Conservation (phyloP, 2,888 invertebrate genomes). For the Drosophila helvetica region DNA sequence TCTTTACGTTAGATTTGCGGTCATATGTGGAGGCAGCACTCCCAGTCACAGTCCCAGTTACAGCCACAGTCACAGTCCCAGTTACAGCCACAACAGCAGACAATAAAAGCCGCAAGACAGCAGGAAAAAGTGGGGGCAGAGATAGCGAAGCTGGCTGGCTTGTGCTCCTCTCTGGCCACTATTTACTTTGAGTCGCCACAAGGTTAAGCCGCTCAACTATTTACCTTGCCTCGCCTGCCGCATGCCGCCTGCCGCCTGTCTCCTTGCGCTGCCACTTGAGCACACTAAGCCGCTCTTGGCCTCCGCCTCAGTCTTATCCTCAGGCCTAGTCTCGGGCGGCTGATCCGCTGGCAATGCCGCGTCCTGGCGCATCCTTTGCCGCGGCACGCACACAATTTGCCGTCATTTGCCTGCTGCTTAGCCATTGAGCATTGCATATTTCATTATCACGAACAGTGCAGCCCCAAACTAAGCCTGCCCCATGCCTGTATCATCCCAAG, state of each 20-base stretch:
- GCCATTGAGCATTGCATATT: slow-evolving; percentile 44
- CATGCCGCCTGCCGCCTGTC: slow-evolving; percentile 9
- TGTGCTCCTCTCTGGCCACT: slow-evolving; percentile 30
- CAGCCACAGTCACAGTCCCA: slow-evolving; percentile 3
- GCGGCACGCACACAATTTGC: slow-evolving; percentile 58
- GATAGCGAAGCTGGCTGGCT: slow-evolving; percentile 23
- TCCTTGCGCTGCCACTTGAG: slow-evolving; percentile 46
- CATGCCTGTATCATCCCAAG: slow-evolving; percentile 17
- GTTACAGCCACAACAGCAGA: slow-evolving; percentile 7
- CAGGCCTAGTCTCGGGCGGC: slow-evolving; percentile 3
- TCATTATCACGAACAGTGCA: slow-evolving; percentile 55
- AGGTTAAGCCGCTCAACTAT: slow-evolving; percentile 69
- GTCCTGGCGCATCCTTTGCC: slow-evolving; percentile 2
- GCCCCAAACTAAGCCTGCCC: slow-evolving; percentile 32
- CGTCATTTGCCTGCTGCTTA: slow-evolving; percentile 61
- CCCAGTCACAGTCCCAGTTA: slow-evolving; percentile 1
- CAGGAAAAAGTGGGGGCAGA: background rate
- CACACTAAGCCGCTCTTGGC: slow-evolving; percentile 58
- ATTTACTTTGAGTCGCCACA: slow-evolving; percentile 67
- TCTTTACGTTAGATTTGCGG: slow-evolving; percentile 76
- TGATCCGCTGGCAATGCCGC: slow-evolving; percentile 6
- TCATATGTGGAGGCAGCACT: slow-evolving; percentile 49
- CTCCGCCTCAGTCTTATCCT: slow-evolving; percentile 8
- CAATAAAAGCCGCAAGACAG: slow-evolving; percentile 33
- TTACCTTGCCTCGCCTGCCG: slow-evolving; percentile 52